phyloP scores from a whole-genome alignment of 2,113 vertebrate genomes.

The Recurvirostra avosetta region DNA sequence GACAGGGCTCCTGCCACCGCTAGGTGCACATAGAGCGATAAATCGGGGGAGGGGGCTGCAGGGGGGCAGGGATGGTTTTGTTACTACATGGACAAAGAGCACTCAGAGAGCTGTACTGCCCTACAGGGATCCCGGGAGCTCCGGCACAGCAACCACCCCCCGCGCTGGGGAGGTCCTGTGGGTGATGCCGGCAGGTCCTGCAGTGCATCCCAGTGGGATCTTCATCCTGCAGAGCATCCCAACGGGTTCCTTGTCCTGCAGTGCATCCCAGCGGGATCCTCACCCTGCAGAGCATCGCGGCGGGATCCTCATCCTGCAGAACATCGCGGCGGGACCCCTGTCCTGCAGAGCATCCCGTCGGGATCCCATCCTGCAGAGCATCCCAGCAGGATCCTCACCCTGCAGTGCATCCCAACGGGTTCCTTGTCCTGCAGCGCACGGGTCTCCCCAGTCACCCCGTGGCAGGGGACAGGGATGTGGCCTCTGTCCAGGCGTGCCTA shows the following conservation, averaged over 20 bases:
- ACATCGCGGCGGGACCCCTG: too few species aligned
- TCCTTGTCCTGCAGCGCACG: not conserved
- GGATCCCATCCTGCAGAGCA: not conserved
- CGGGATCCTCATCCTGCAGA: not conserved
- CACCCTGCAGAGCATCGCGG: not conserved
- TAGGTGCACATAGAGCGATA: fast-evolving
- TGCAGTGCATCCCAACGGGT: too few species aligned
- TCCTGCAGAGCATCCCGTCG: too few species aligned
- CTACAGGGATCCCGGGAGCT: not conserved
- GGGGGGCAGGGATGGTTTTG: not conserved
- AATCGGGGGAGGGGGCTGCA: not conserved
- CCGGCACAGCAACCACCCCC: not conserved
- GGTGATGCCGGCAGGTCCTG: not conserved
- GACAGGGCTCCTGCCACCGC: not conserved
- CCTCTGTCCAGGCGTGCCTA: not conserved
- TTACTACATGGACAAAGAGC: fast-evolving
- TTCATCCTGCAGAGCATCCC: not conserved
- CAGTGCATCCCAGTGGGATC: fast-evolving
- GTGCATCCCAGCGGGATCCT: not conserved
- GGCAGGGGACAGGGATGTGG: not conserved
- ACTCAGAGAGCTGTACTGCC: not conserved
- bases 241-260: not conserved
- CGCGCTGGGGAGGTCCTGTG: fast-evolving
- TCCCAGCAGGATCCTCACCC: fast-evolving
- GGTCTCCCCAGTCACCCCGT: not conserved